These are phyloP conservation scores for Pecten maximus DNA, from an alignment of 2,888 invertebrate genomes.

Conservation along the genomic window DNA sequence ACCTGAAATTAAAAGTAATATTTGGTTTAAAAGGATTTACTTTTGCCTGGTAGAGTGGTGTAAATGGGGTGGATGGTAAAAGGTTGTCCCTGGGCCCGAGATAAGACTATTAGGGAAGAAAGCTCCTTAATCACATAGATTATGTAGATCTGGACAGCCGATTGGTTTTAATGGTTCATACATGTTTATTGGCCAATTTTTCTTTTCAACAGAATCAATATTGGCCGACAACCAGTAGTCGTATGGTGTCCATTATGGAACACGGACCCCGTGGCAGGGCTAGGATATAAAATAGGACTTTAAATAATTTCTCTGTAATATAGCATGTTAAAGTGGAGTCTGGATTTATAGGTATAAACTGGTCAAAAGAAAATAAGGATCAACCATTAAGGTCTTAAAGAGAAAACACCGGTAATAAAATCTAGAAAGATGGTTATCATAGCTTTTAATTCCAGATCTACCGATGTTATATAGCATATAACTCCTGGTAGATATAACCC, in stretches of 20 bases:
- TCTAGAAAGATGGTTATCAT: neutral
- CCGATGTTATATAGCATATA: no score
- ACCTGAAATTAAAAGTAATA: neutral
- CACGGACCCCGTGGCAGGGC: no score
- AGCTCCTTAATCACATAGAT: neutral
- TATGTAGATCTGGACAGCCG: neutral
- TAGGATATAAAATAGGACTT: neutral
- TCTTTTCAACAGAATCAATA: neutral
- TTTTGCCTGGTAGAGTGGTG: neutral
- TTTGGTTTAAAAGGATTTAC: neutral
- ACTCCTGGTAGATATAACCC: no score
- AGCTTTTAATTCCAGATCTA: no score
- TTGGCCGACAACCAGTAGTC: neutral
- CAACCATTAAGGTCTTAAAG: neutral
- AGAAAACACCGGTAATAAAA: neutral
- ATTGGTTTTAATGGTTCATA: neutral
- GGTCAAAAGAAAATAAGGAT: neutral
- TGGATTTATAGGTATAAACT: neutral
- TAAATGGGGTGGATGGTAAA: neutral
- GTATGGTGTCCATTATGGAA: no score
- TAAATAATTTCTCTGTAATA: neutral
- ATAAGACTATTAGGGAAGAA: neutral
- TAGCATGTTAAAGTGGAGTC: neutral
- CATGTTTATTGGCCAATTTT: neutral
- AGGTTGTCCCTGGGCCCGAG: neutral